Evolutionary conservation across 2,797 vertebrate species (phyloP).

Genomic region (Amazona finschi): DNA sequence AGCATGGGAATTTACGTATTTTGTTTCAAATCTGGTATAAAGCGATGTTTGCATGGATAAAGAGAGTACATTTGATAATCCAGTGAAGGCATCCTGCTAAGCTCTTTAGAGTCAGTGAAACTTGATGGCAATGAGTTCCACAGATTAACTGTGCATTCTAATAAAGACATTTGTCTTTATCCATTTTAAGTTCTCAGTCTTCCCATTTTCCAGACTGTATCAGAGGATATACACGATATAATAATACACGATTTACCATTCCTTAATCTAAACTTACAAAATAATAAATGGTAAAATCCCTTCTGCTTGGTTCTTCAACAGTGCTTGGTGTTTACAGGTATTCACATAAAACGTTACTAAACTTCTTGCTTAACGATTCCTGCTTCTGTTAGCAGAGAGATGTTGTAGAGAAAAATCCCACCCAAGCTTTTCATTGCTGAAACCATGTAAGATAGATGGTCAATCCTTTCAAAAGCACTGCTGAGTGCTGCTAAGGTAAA

Average conservation of each 20-base stretch:
- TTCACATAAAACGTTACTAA: not conserved
- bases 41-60: slow-evolving; percentile 5
- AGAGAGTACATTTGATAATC: slow-evolving; percentile 11
- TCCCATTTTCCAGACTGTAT: not conserved
- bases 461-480: not conserved
- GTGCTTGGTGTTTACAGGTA: not conserved
- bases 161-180: not conserved
- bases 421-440: not conserved
- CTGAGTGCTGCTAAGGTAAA: not conserved
- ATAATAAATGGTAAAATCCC: not conserved
- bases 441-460: not conserved
- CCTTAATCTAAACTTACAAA: not conserved
- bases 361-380: not conserved
- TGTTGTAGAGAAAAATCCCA: not conserved
- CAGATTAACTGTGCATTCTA: not conserved
- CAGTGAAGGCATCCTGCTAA: slow-evolving; percentile 34
- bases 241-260: not conserved
- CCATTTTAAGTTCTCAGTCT: not conserved
- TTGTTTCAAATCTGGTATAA: not conserved
- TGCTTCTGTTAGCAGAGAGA: not conserved
- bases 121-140: not conserved
- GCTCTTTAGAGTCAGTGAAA: slow-evolving; percentile 36
- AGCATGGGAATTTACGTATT: not conserved
- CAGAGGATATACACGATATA: not conserved
- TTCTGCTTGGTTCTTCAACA: not conserved